Conservation (phyloP, 1,140 invertebrate genomes). For the Triops longicaudatus region DNA sequence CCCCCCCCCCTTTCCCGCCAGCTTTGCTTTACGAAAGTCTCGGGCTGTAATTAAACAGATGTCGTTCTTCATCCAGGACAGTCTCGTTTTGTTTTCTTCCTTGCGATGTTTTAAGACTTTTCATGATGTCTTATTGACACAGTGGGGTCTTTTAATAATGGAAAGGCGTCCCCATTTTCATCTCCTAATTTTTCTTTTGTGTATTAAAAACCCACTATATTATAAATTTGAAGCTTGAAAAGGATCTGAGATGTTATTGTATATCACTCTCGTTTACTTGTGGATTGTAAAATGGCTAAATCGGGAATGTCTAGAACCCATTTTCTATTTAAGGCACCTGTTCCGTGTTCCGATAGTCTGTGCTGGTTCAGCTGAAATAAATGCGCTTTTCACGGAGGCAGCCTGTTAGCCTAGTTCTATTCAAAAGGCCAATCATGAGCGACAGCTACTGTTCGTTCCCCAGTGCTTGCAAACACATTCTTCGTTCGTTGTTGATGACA, state of each 20-base stretch:
- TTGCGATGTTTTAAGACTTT: background rate
- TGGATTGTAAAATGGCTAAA: background rate
- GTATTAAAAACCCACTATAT: too few relatives aligned
- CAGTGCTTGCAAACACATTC: background rate
- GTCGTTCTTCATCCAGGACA: background rate
- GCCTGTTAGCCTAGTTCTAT: background rate
- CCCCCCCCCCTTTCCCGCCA: background rate
- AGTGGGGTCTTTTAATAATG: background rate
- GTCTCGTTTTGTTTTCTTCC: background rate
- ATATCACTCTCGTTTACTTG: background rate
- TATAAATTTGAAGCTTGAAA: too few relatives aligned
- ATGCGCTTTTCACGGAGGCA: background rate
- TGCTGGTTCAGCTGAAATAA: background rate
- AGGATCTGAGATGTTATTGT: background rate
- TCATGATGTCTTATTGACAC: background rate
- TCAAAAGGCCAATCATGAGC: background rate
- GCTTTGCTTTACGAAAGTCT: background rate
- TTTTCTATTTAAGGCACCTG: conserved; percentile 11
- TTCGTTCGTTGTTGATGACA: background rate
- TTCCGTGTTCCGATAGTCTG: background rate
- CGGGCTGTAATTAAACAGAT: background rate
- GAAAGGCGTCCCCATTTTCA: background rate
- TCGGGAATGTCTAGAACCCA: background rate
- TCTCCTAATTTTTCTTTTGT: background rate
- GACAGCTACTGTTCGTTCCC: background rate